Conservation (phyloP, 2,113 vertebrate species). For the Naja naja region DNA sequence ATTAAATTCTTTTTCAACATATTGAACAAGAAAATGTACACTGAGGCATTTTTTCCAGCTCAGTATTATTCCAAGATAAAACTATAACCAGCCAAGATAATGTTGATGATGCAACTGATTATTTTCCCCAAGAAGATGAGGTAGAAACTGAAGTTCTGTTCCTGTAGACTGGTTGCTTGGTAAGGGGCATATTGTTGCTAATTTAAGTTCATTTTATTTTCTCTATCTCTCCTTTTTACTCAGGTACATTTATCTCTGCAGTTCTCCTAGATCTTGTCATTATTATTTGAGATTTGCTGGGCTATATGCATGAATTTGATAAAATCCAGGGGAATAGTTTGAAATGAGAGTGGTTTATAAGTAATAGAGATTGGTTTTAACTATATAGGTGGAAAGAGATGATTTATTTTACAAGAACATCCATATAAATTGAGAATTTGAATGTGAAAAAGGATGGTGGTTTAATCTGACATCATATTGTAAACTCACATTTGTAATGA, state of each 20-base stretch:
- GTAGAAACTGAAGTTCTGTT: constrained; percentile 48
- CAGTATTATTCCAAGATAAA: background rate
- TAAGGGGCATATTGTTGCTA: constrained; percentile 48
- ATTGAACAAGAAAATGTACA: background rate
- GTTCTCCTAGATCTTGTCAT: constrained; percentile 53
- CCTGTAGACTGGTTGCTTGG: constrained; percentile 48
- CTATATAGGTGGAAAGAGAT: background rate
- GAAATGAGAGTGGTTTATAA: constrained; percentile 13
- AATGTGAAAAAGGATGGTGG: background rate
- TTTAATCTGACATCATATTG: background rate
- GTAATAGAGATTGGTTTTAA: background rate
- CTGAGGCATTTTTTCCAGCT: background rate
- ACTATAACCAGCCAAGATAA: background rate
- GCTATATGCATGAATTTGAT: background rate
- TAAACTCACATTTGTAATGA: background rate
- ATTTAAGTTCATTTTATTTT: constrained; percentile 53
- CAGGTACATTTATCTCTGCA: constrained; percentile 39
- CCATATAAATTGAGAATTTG: background rate
- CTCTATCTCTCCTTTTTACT: background rate
- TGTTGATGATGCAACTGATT: constrained; percentile 4
- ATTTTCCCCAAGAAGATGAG: constrained; percentile 28
- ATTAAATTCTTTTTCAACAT: background rate
- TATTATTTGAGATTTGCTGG: constrained; percentile 34
- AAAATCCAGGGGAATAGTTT: constrained; percentile 7
- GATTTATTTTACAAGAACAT: background rate